Conservation (phyloP, 1,140 invertebrate species). For the Brachionus paranguensis region DNA sequence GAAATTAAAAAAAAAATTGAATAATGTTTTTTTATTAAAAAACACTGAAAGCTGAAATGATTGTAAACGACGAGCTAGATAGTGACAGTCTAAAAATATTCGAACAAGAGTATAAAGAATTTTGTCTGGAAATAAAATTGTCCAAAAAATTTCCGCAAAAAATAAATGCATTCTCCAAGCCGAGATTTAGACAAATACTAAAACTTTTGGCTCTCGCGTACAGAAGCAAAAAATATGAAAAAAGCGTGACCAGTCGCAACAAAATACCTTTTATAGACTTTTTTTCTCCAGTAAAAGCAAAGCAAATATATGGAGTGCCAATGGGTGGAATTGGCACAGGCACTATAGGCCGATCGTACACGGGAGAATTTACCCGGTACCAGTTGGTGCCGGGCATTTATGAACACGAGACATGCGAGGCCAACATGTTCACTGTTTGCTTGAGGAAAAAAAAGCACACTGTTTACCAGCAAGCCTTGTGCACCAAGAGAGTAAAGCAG, state of each 20-base stretch:
- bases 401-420: constrained; percentile 16
- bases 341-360: constrained; percentile 78
- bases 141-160: neutral
- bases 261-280: constrained; percentile 21
- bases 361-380: constrained; percentile 85
- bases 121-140: neutral
- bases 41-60: no score
- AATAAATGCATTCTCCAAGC: neutral
- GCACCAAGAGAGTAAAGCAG: constrained; percentile 59
- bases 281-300: constrained; percentile 12
- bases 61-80: neutral
- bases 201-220: neutral
- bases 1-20: neutral
- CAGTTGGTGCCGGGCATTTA: constrained; percentile 70
- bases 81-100: neutral
- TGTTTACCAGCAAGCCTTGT: constrained; percentile 78
- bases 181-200: neutral
- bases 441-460: constrained; percentile 60
- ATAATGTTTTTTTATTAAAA: no score
- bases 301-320: constrained; percentile 34
- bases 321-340: constrained; percentile 78
- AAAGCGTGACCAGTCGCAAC: neutral
- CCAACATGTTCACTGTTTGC: constrained; percentile 55
- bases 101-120: neutral
- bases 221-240: neutral